Evolutionary conservation across 2,888 invertebrate genomes (phyloP), one percentile per base, ranked within the genome.

Genomic region (Euzetes globulus): DNA sequence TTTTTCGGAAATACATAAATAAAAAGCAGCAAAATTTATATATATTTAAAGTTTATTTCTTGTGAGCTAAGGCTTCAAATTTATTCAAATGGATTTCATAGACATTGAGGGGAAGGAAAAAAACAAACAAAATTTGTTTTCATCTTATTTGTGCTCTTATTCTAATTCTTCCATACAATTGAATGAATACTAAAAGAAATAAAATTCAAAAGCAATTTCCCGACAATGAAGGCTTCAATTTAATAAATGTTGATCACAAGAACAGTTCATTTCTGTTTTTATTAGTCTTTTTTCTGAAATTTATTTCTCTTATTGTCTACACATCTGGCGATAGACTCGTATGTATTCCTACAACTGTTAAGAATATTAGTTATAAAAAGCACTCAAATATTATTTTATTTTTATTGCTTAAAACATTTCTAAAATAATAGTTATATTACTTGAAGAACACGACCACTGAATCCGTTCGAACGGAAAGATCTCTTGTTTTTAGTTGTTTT

Each of bases 221-320:
- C 11, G 47, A 19, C 55, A 55, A 55, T 55, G 55, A 55, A 55
- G 55, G 55, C 55, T 25, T 55, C 25, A 55, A 55, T 25, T 52
- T 55, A 55, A 55, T 55, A 55, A 55, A 55, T 55, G 55, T 55
- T 52, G 55, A 55, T 55, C 55, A 55, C 55, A 55, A 19, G 55
- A 25, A 22, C 55, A 55, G 22, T 55, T 22, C 55, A 22, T 55
- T 55, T 55, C 27, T 55, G 22, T 33, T 33, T 33, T 55, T 11
- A 55, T 55, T 55, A 25, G 27, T 55, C 22, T 55, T 7, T 22
- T n/a, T 22, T 55, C 13, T 22, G 19, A 6, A 52, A n/a, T 52
- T 52, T 52, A 25, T 55, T 55, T 19, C 25, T 55, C 55, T 19
- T 55, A 55, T 55, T 25, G 22, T 55, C 55, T 13, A 6, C 9